Evolutionary conservation across 2,113 vertebrate species (phyloP).

Genomic region (Lepisosteus osseus): DNA sequence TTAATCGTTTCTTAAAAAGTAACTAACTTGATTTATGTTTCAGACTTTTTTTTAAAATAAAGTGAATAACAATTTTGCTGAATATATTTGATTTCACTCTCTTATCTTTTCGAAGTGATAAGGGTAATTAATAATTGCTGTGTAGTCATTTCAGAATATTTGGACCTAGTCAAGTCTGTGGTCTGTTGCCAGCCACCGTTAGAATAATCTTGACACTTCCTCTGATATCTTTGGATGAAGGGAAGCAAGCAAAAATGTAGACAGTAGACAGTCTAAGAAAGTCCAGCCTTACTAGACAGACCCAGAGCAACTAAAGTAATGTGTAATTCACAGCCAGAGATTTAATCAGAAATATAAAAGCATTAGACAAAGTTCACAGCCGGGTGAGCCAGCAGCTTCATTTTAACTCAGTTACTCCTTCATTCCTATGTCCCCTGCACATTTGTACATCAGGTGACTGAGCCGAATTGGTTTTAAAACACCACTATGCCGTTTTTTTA

Average conservation of each 20-base stretch:
- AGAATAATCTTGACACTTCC: background rate
- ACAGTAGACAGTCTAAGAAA: conserved; percentile 11
- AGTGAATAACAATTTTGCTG: too few species aligned
- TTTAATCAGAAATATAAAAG: conserved; percentile 52
- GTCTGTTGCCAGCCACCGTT: background rate
- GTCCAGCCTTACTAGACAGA: background rate
- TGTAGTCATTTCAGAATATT: background rate
- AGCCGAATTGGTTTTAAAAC: too few species aligned
- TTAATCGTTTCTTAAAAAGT: too few species aligned
- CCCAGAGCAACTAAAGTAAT: conserved; percentile 6
- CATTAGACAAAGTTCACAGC: conserved; percentile 42
- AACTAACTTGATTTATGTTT: too few species aligned
- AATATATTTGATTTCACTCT: background rate
- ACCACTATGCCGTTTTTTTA: too few species aligned
- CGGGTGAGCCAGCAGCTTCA: conserved; percentile 53
- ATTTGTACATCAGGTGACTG: background rate
- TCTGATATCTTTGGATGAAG: conserved; percentile 11
- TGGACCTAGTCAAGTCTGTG: background rate
- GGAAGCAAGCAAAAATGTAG: conserved; percentile 8
- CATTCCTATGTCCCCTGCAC: conserved; percentile 5
- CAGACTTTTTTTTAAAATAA: too few species aligned
- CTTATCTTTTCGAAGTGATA: background rate
- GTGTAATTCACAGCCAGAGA: conserved; percentile 48
- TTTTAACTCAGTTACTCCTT: conserved; percentile 31
- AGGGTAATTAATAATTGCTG: background rate